Evolutionary conservation across 2,113 vertebrate species (phyloP).

Genomic region (Delphinapterus leucas): DNA sequence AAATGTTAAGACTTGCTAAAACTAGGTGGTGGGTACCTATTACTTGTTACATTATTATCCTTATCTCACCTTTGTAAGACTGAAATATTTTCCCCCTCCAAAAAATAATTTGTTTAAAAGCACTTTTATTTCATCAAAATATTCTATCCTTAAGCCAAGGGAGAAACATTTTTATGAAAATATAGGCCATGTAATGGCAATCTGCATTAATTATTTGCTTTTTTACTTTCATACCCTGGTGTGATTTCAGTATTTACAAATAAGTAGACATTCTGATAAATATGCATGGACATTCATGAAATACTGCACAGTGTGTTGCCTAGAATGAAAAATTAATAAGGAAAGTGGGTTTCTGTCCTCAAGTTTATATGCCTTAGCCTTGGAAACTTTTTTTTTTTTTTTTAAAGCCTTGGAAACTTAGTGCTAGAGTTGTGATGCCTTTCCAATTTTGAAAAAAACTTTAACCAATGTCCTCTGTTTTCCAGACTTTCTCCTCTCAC

Average conservation of each 20-base stretch:
- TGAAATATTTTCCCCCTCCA: not conserved
- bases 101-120: constrained; percentile 7
- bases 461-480: not conserved
- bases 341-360: not conserved
- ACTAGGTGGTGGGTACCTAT: not conserved
- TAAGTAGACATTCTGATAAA: not conserved
- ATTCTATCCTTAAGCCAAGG: not conserved
- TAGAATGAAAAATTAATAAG: not conserved
- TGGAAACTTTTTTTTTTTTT: not conserved
- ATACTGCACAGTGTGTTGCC: not conserved
- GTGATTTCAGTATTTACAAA: constrained; percentile 5
- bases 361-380: not conserved
- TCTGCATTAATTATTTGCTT: not conserved
- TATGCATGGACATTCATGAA: not conserved
- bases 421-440: not conserved
- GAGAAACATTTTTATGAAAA: not conserved
- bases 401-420: not conserved
- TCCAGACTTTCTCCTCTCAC: not conserved
- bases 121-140: not conserved
- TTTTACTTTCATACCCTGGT: not conserved
- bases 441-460: not conserved
- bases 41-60: not conserved
- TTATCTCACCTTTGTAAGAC: not conserved
- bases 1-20: not conserved
- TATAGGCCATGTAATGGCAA: not conserved